Conservation (phyloP, 2,888 invertebrate species). For the Melinopterus prodromus region DNA sequence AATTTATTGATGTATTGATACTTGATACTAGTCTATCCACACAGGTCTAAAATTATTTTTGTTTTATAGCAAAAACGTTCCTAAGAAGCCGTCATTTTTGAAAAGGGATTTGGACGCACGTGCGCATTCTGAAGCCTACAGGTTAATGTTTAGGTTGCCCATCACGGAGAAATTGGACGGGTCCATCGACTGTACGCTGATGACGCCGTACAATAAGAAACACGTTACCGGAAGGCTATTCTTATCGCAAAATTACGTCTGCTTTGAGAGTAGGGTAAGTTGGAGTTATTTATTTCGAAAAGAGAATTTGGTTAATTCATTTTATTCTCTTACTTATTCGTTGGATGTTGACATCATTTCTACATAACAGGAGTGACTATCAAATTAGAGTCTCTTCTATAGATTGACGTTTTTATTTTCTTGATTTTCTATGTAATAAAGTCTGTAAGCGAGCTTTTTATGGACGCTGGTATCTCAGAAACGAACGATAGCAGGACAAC, state of each 20-base stretch:
- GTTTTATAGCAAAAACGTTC: conserved; percentile 77
- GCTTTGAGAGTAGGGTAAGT: conserved; percentile 93
- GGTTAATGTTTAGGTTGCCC: conserved; percentile 85
- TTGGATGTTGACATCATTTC: too few relatives aligned
- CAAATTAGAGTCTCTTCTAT: too few relatives aligned
- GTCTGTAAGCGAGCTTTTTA: too few relatives aligned
- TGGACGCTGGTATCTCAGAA: too few relatives aligned
- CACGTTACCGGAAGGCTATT: conserved; percentile 89
- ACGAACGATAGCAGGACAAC: too few relatives aligned
- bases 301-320: conserved; percentile 23
- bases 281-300: conserved; percentile 26
- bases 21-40: too few relatives aligned
- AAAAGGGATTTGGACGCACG: conserved; percentile 95
- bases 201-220: conserved; percentile 95
- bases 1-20: background rate
- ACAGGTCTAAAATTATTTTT: conserved; percentile 29
- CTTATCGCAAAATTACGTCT: conserved; percentile 93
- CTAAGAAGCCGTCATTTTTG: conserved; percentile 89
- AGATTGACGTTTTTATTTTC: too few relatives aligned
- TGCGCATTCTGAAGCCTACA: conserved; percentile 91
- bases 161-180: conserved; percentile 93
- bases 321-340: too few relatives aligned
- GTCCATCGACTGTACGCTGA: conserved; percentile 87
- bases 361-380: too few relatives aligned
- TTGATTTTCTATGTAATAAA: too few relatives aligned